Conservation (phyloP, 2,888 invertebrate genomes). For the Pachycephus smyrnensis region DNA sequence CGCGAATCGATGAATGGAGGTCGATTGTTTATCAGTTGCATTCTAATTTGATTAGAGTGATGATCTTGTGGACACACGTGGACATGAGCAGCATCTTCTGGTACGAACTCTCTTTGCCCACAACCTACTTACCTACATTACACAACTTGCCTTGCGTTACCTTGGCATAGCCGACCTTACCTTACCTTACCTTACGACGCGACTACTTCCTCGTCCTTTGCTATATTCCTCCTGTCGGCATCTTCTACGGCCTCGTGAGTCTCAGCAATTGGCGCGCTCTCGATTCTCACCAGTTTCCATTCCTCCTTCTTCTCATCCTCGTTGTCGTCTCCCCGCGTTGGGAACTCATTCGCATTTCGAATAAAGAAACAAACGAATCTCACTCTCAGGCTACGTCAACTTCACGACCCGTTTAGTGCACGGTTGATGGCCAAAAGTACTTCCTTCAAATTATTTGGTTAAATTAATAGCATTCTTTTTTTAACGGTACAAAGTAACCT, state of each 20-base stretch:
- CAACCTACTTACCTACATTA: conserved; percentile 67
- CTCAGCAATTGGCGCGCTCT: background rate
- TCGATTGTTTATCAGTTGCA: conserved; percentile 21
- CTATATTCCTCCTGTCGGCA: conserved; percentile 14
- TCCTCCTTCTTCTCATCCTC: background rate
- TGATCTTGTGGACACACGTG: conserved; percentile 10
- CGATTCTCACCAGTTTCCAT: conserved; percentile 3
- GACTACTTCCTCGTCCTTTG: conserved; percentile 3
- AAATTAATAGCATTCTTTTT: background rate
- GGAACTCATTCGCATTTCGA: conserved; percentile 1
- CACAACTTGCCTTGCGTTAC: conserved; percentile 26
- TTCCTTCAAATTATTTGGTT: background rate
- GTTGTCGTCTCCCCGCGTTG: background rate
- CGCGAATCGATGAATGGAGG: background rate
- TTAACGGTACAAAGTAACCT: background rate
- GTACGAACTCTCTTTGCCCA: conserved; percentile 54
- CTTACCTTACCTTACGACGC: conserved; percentile 3
- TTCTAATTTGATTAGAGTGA: conserved; percentile 13
- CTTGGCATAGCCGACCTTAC: conserved; percentile 2
- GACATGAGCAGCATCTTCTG: conserved; percentile 22
- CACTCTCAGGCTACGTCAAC: background rate
- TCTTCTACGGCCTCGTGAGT: background rate
- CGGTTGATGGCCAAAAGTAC: background rate
- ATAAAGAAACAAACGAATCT: background rate
- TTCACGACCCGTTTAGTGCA: background rate